Percentiles rank a stretch among this genome's conserved stretches.
These are phyloP conservation scores for Okapia johnstoni DNA, from an alignment of 2,113 vertebrate species.

Conservation along the genomic window DNA sequence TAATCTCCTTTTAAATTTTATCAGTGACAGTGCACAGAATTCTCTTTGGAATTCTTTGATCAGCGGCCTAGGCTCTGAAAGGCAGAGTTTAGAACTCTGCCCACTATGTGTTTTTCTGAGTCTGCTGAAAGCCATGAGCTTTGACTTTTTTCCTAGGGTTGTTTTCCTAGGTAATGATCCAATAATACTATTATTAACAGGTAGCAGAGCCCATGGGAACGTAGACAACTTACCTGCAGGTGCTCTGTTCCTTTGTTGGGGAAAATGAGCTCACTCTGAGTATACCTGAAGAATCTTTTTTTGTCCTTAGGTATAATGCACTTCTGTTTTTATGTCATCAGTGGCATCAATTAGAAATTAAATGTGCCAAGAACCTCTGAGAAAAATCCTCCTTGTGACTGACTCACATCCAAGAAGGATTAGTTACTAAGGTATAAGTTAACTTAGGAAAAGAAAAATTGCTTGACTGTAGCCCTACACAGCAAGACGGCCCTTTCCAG, in stretches of 20 bases:
- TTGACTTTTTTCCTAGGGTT: neutral
- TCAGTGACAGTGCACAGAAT: neutral
- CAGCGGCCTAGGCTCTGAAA: neutral
- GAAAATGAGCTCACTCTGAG: neutral
- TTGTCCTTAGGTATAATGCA: neutral
- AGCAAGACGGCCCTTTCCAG: neutral
- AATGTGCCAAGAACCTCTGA: neutral
- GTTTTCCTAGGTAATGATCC: neutral
- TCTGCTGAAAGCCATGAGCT: neutral
- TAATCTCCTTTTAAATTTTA: slow-evolving; percentile 52
- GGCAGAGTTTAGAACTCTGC: slow-evolving; percentile 4
- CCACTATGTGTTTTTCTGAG: neutral
- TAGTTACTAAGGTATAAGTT: neutral
- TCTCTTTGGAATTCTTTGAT: slow-evolving; percentile 37
- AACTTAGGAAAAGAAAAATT: neutral
- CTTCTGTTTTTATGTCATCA: neutral
- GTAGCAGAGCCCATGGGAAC: neutral
- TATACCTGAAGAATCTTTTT: neutral
- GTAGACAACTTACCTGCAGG: neutral
- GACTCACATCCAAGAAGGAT: neutral
- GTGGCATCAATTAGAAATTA: neutral
- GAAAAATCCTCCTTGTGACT: neutral
- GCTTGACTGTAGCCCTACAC: neutral
- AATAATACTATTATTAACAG: neutral
- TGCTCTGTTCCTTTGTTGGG: neutral